These are phyloP conservation scores for Callyntrura sp. DNA, from an alignment of 2,888 invertebrate species.

Conservation along the genomic window DNA sequence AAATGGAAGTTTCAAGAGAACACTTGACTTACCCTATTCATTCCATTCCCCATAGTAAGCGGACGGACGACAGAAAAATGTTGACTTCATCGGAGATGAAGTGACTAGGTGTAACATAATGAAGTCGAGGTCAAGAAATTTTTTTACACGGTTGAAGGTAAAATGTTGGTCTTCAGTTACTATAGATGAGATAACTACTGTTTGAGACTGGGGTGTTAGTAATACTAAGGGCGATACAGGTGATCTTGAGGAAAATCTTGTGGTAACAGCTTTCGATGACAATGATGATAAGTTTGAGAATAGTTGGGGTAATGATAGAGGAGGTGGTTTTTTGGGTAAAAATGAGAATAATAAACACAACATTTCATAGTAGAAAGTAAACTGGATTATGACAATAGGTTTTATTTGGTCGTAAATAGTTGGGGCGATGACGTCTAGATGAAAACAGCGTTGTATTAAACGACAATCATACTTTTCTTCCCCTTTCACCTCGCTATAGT, in stretches of 20 bases:
- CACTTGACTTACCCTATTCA: slow-evolving; percentile 91
- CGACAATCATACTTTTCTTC: slow-evolving; percentile 19
- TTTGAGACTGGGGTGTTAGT: too few species aligned
- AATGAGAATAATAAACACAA: slow-evolving; percentile 17
- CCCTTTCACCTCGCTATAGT: slow-evolving; percentile 74
- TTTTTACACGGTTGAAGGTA: background rate
- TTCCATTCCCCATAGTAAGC: slow-evolving; percentile 93
- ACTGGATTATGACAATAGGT: background rate
- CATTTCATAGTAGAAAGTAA: background rate
- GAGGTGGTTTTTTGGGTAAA: background rate
- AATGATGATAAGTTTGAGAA: background rate
- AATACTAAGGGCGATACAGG: background rate
- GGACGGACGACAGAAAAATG: slow-evolving; percentile 83
- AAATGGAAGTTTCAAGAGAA: slow-evolving; percentile 30
- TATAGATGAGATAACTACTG: slow-evolving; percentile 8
- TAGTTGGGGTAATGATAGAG: background rate
- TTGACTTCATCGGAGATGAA: slow-evolving; percentile 75
- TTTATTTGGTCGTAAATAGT: background rate
- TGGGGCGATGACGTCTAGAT: background rate
- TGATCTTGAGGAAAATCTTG: background rate
- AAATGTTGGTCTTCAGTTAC: slow-evolving; percentile 10
- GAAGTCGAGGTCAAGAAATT: slow-evolving; percentile 22
- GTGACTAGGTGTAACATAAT: slow-evolving; percentile 34
- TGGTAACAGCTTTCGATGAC: too few species aligned
- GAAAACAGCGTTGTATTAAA: background rate